Conservation (phyloP, 1,140 invertebrate species). For the Idris sp. region DNA sequence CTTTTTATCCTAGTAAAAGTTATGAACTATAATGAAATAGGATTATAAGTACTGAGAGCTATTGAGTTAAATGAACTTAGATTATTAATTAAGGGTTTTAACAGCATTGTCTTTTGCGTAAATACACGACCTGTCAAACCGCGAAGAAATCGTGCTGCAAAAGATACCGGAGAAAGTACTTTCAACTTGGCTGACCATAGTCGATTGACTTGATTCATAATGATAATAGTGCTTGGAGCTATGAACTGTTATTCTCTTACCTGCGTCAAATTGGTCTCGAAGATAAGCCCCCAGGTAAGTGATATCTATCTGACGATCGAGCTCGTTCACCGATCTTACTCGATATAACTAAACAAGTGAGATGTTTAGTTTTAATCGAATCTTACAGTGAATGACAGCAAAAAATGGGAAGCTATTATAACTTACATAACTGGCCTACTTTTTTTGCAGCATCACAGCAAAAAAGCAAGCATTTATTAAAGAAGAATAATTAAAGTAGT, state of each 20-base stretch:
- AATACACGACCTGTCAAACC: conserved; percentile 18
- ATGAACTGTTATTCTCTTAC: background rate
- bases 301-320: conserved; percentile 21
- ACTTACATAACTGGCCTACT: too few relatives aligned
- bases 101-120: conserved; percentile 13
- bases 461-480: too few relatives aligned
- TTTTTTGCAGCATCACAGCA: too few relatives aligned
- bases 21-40: too few relatives aligned
- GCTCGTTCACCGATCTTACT: conserved; percentile 9
- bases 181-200: conserved; percentile 12
- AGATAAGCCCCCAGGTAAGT: conserved; percentile 15
- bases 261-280: conserved; percentile 7
- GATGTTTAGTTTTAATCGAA: conserved; percentile 2
- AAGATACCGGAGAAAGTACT: conserved; percentile 42
- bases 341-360: background rate
- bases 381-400: too few relatives aligned
- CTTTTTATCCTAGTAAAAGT: background rate
- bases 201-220: conserved; percentile 31
- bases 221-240: conserved; percentile 8
- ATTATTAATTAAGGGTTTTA: conserved; percentile 17
- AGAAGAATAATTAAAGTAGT: too few relatives aligned
- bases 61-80: background rate
- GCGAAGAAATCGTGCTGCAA: conserved; percentile 17
- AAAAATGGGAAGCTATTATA: too few relatives aligned
- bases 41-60: too few relatives aligned